Percentiles rank a stretch among this genome's conserved stretches.
phyloP scores from a whole-genome alignment of 2,888 invertebrate genomes.

The Philonicus albiceps region DNA sequence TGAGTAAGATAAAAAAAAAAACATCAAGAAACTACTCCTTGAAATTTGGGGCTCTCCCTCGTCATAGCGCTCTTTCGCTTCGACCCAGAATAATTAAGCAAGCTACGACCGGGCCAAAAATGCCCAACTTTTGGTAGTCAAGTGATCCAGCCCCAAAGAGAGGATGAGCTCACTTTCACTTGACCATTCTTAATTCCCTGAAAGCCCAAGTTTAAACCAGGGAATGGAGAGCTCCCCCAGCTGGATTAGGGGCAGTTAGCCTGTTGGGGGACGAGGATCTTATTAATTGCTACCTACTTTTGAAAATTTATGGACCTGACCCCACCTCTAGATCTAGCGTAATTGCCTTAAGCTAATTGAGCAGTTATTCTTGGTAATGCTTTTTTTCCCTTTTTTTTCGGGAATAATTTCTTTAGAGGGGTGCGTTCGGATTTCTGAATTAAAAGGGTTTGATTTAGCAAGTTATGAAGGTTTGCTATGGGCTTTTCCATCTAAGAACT shows the following conservation, averaged over 20 bases:
- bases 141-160: not conserved
- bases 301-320: slow-evolving; percentile 8
- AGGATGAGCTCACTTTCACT: slow-evolving; percentile 4
- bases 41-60: not conserved
- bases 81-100: slow-evolving; percentile 16
- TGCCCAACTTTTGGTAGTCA: not conserved
- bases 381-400: not conserved
- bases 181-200: slow-evolving; percentile 19
- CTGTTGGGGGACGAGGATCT: not conserved
- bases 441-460: not conserved
- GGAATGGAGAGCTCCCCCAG: not conserved
- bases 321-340: not conserved
- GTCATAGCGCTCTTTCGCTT: not conserved
- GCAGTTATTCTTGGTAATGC: not conserved
- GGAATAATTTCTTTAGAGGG: not conserved
- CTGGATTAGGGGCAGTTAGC: not conserved
- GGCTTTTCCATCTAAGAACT: not conserved
- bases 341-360: slow-evolving; percentile 15
- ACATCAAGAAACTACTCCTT: not conserved
- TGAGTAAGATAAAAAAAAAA: not conserved
- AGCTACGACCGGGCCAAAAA: not conserved
- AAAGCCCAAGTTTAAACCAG: not conserved
- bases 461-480: not conserved
- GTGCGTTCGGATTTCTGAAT: not conserved
- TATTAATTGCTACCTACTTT: slow-evolving; percentile 22